Evolutionary conservation across 1,140 invertebrate genomes (phyloP).

Genomic region (Globodera ellingtonae): DNA sequence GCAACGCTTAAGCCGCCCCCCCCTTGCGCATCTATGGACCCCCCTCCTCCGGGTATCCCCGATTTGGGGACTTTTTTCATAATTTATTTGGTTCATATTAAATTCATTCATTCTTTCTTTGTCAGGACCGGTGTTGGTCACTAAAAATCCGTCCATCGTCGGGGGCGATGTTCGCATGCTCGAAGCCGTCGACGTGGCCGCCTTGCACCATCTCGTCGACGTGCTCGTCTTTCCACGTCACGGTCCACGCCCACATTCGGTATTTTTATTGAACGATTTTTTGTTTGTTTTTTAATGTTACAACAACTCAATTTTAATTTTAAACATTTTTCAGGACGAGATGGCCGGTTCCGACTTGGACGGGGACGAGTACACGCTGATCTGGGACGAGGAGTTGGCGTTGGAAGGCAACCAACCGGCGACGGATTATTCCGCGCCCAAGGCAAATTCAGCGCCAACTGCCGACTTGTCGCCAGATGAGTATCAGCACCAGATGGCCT

Average conservation of each 20-base stretch:
- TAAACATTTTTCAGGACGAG: slow-evolving; percentile 57
- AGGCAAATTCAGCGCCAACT: neutral
- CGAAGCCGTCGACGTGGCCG: slow-evolving; percentile 64
- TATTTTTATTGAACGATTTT: neutral
- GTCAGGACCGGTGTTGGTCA: slow-evolving; percentile 61
- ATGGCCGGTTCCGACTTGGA: slow-evolving; percentile 67
- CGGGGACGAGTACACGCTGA: slow-evolving; percentile 67
- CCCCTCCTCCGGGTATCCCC: no score
- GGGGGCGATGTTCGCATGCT: slow-evolving; percentile 67
- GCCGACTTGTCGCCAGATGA: slow-evolving; percentile 5
- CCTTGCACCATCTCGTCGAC: slow-evolving; percentile 65
- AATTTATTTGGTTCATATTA: neutral
- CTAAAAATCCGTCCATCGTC: slow-evolving; percentile 67
- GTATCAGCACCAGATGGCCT: slow-evolving; percentile 51
- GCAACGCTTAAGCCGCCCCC: no score
- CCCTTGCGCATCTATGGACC: no score
- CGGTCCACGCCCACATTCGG: slow-evolving; percentile 66
- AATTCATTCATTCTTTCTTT: neutral
- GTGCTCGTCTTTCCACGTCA: slow-evolving; percentile 67
- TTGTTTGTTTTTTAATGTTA: no score
- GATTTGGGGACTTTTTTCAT: no score
- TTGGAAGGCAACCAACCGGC: slow-evolving; percentile 59
- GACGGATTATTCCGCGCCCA: slow-evolving; percentile 55
- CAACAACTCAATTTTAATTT: no score
- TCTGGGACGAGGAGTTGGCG: slow-evolving; percentile 63